These are phyloP conservation scores for Brachystomella parvula DNA, from an alignment of 1,140 invertebrate genomes.

Conservation along the genomic window DNA sequence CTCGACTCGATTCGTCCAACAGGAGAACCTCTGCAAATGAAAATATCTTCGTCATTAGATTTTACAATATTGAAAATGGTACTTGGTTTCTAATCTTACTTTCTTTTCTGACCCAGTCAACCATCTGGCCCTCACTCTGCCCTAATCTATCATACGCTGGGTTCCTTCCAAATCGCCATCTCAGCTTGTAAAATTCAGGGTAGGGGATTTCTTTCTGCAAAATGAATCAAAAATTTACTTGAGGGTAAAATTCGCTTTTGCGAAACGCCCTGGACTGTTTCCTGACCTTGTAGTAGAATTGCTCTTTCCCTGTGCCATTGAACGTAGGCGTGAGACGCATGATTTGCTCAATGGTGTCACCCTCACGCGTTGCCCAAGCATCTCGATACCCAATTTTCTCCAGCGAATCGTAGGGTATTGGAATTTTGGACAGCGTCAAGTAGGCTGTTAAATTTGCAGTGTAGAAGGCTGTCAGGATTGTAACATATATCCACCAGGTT, in stretches of 20 bases:
- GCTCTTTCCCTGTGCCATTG: neutral
- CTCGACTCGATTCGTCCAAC: slow-evolving; percentile 33
- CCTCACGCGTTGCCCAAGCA: slow-evolving; percentile 59
- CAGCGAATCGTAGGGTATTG: slow-evolving; percentile 61
- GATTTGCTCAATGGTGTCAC: slow-evolving; percentile 53
- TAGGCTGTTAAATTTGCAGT: slow-evolving; percentile 85
- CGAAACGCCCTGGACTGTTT: neutral
- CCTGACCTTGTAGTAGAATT: slow-evolving; percentile 15
- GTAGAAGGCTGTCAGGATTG: slow-evolving; percentile 80
- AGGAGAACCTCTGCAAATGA: slow-evolving; percentile 29
- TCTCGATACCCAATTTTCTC: slow-evolving; percentile 58
- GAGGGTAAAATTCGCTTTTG: neutral
- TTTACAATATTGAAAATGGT: neutral
- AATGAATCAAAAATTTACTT: neutral
- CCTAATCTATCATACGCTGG: slow-evolving; percentile 26
- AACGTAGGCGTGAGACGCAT: neutral
- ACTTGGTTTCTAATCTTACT: neutral
- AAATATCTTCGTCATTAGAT: neutral
- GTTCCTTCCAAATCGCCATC: slow-evolving; percentile 15
- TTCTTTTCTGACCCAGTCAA: slow-evolving; percentile 30
- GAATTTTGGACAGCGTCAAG: slow-evolving; percentile 72
- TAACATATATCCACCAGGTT: slow-evolving; percentile 85
- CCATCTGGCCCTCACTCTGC: too few relatives aligned
- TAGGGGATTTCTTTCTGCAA: slow-evolving; percentile 18
- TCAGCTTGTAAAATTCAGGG: slow-evolving; percentile 28